A percentile compares a stretch with the other conserved stretches of the same genome.
phyloP scores from a whole-genome alignment of 2,113 vertebrate species.

The Pseudorasbora parva region DNA sequence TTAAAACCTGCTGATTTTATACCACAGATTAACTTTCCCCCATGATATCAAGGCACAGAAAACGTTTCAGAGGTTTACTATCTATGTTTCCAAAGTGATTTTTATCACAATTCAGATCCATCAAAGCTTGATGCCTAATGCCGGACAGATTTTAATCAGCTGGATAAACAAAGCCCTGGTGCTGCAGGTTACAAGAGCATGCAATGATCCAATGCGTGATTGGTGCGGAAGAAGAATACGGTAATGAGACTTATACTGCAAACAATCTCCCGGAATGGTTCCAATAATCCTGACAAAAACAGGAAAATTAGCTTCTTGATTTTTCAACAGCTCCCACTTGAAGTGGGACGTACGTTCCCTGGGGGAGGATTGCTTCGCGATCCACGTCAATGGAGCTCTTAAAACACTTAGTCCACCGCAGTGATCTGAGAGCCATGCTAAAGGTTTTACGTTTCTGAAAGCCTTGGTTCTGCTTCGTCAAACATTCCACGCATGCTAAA shows the following conservation, averaged over 20 bases:
- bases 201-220: neutral
- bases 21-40: slow-evolving; percentile 30
- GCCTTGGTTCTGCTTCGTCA: slow-evolving; percentile 28
- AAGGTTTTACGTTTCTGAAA: slow-evolving; percentile 28
- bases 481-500: slow-evolving; percentile 45
- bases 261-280: slow-evolving; percentile 10
- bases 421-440: neutral
- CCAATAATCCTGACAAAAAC: slow-evolving; percentile 1
- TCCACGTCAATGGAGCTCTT: slow-evolving; percentile 23
- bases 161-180: slow-evolving; percentile 19
- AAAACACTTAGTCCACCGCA: slow-evolving; percentile 12
- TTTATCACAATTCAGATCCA: slow-evolving; percentile 43
- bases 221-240: neutral
- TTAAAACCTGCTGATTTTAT: slow-evolving; percentile 53
- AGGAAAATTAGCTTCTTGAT: neutral
- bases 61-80: slow-evolving; percentile 23
- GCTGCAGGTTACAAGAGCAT: slow-evolving; percentile 13
- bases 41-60: slow-evolving; percentile 22
- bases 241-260: neutral
- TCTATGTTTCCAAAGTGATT: slow-evolving; percentile 2
- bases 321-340: neutral
- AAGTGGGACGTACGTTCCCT: neutral
- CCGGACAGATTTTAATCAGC: slow-evolving; percentile 46
- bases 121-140: slow-evolving; percentile 8
- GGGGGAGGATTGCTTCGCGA: slow-evolving; percentile 10